Percentiles rank a stretch among this genome's conserved stretches.
Conservation (phyloP, 2,888 invertebrate species). For the Thera britannica region DNA sequence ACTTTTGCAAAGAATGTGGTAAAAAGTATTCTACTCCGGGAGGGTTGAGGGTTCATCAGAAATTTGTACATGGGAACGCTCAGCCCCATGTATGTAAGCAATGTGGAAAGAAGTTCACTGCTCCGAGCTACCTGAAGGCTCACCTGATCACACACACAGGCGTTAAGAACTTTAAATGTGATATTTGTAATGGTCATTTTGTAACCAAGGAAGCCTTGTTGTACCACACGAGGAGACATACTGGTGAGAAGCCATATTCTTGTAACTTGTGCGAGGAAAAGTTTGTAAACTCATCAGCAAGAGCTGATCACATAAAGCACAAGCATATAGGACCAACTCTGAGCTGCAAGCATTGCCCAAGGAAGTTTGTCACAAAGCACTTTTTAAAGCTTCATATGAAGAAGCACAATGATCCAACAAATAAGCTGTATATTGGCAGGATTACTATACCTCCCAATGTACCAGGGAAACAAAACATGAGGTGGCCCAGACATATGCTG, state of each 20-base stretch:
- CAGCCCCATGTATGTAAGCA: constrained; percentile 58
- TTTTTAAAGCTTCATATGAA: constrained; percentile 71
- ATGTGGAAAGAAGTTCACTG: constrained; percentile 30
- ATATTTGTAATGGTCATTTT: constrained; percentile 66
- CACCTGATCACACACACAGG: constrained; percentile 67
- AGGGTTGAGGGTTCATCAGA: constrained; percentile 69
- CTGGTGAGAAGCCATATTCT: constrained; percentile 75
- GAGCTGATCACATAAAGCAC: constrained; percentile 76
- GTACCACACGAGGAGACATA: constrained; percentile 75
- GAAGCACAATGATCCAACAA: constrained; percentile 70
- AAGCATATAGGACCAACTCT: constrained; percentile 73
- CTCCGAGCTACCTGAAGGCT: constrained; percentile 44
- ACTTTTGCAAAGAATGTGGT: constrained; percentile 64
- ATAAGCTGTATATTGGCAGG: constrained; percentile 66
- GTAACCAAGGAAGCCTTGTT: constrained; percentile 75
- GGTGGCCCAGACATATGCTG: constrained; percentile 23
- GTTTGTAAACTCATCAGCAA: constrained; percentile 76
- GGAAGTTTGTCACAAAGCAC: constrained; percentile 72
- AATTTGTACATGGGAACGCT: constrained; percentile 50
- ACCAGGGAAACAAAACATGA: constrained; percentile 64
- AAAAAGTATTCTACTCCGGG: constrained; percentile 58
- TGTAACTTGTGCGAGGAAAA: constrained; percentile 69
- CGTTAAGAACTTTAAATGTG: constrained; percentile 73
- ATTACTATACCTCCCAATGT: constrained; percentile 61
- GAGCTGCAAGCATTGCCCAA: constrained; percentile 70